Percentiles rank a stretch among this genome's conserved stretches.
phyloP scores from a whole-genome alignment of 2,797 vertebrate genomes.

The Halcyon smyrnensis region DNA sequence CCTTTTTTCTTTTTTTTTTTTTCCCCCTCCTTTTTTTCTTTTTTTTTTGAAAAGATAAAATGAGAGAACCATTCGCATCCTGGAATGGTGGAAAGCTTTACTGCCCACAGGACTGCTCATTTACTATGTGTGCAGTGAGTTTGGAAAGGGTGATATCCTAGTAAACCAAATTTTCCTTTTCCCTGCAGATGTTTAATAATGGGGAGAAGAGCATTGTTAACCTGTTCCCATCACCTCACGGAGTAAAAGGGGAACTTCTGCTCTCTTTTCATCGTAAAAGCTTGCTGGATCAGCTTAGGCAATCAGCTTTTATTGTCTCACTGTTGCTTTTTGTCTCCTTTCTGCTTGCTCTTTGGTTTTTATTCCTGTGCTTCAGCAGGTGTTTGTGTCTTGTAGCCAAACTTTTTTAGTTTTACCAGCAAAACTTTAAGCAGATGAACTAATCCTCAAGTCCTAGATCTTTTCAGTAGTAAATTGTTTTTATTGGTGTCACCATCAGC shows the following conservation, averaged over 20 bases:
- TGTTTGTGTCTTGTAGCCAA: constrained; percentile 15
- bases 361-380: constrained; percentile 8
- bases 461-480: constrained; percentile 65
- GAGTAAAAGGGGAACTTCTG: neutral
- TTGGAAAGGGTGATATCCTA: neutral
- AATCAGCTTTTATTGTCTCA: neutral
- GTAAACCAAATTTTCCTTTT: neutral
- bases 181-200: neutral
- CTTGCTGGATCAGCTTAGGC: neutral
- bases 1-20: neutral
- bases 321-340: neutral
- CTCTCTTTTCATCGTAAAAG: neutral
- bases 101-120: neutral
- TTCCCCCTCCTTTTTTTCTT: no score
- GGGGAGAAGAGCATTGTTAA: neutral
- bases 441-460: constrained; percentile 27
- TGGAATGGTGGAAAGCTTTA: neutral
- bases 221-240: accelerated
- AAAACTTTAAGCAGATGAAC: constrained; percentile 21
- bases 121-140: neutral
- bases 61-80: neutral
- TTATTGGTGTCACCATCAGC: constrained; percentile 64
- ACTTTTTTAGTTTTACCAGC: constrained; percentile 33
- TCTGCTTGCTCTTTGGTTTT: constrained; percentile 33
- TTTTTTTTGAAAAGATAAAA: neutral